phyloP scores from a whole-genome alignment of 1,140 invertebrate species.

The Leptopilina boulardi region DNA sequence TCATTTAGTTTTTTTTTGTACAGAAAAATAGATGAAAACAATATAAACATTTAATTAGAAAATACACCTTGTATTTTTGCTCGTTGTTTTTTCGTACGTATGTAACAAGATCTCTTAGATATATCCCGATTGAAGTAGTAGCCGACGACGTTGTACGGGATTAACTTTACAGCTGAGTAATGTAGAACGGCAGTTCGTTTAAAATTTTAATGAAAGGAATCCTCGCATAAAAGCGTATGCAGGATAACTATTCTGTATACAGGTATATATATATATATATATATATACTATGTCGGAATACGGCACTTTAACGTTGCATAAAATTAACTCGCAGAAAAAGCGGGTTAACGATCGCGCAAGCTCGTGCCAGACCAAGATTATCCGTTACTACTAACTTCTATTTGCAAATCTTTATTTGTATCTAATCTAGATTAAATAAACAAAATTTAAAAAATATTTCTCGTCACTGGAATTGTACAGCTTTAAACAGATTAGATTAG shows the following conservation, averaged over 20 bases:
- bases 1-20: no score
- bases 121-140: not conserved
- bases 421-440: no score
- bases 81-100: no score
- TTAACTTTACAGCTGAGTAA: slow-evolving; percentile 57
- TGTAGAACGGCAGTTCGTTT: slow-evolving; percentile 49
- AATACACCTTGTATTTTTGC: not conserved
- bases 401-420: not conserved
- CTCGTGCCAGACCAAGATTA: not conserved
- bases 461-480: no score
- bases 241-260: slow-evolving; percentile 50
- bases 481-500: no score
- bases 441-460: no score
- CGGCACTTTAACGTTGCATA: slow-evolving; percentile 18
- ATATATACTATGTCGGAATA: slow-evolving; percentile 17
- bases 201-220: slow-evolving; percentile 63
- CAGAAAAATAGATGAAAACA: no score
- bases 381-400: not conserved
- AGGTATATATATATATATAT: slow-evolving; percentile 35
- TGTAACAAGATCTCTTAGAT: not conserved
- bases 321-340: slow-evolving; percentile 32
- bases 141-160: slow-evolving; percentile 25
- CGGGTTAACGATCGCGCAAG: not conserved
- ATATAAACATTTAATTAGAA: not conserved
- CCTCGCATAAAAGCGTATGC: slow-evolving; percentile 50